Conservation (phyloP, 2,888 invertebrate species). For the Apoda limacodes region DNA sequence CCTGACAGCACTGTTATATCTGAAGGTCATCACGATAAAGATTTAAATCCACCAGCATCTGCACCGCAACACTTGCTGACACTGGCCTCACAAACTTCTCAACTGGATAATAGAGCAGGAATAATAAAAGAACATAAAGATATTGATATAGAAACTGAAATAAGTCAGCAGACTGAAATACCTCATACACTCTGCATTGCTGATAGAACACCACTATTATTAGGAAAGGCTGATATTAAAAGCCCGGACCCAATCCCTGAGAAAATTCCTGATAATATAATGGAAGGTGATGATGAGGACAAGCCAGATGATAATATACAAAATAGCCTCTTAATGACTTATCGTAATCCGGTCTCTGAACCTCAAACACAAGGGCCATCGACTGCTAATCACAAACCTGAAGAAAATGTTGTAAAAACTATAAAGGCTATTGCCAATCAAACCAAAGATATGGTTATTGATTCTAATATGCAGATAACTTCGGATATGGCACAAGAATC, state of each 20-base stretch:
- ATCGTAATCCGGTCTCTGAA: slow-evolving; percentile 38
- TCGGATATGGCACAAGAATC: slow-evolving; percentile 72
- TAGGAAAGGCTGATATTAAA: slow-evolving; percentile 60
- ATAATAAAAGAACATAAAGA: slow-evolving; percentile 43
- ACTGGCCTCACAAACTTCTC: slow-evolving; percentile 27
- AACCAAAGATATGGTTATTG: slow-evolving; percentile 67
- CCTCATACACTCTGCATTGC: slow-evolving; percentile 50
- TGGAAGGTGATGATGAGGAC: slow-evolving; percentile 60
- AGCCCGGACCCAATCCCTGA: slow-evolving; percentile 63
- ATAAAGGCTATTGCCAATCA: slow-evolving; percentile 68
- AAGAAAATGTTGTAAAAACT: slow-evolving; percentile 59
- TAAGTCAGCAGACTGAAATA: slow-evolving; percentile 61
- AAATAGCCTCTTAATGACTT: slow-evolving; percentile 42
- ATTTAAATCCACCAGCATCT: slow-evolving; percentile 26
- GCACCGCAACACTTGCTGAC: slow-evolving; percentile 29
- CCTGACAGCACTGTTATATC: slow-evolving; percentile 61
- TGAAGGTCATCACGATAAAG: slow-evolving; percentile 34
- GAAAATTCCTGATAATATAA: slow-evolving; percentile 63
- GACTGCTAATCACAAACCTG: slow-evolving; percentile 30
- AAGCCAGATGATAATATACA: slow-evolving; percentile 51
- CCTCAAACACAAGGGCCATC: slow-evolving; percentile 28
- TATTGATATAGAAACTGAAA: slow-evolving; percentile 61
- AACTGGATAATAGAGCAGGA: slow-evolving; percentile 32
- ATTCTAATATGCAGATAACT: slow-evolving; percentile 66
- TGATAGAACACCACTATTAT: slow-evolving; percentile 49